Percentiles rank a stretch among this genome's conserved stretches.
Evolutionary conservation across 2,888 invertebrate genomes (phyloP).

Genomic region (Polia nebulosa): DNA sequence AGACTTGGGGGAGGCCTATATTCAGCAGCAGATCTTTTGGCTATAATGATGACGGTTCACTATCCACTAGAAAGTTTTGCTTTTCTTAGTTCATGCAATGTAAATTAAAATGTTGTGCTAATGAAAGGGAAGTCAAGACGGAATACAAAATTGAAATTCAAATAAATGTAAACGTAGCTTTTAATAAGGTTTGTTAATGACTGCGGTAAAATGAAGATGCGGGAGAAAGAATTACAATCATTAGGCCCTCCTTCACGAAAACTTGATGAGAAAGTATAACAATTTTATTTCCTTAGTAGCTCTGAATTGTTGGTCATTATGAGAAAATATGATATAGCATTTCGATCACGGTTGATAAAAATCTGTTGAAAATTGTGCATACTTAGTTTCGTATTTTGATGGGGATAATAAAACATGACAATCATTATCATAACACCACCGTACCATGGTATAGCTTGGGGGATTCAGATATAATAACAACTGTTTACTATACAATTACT

Average conservation of each 20-base stretch:
- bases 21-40: too few relatives aligned
- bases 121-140: not conserved
- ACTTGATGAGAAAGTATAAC: constrained; percentile 15
- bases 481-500: too few relatives aligned
- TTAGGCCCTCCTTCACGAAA: constrained; percentile 27
- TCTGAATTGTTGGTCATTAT: constrained; percentile 8
- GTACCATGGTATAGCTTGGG: too few relatives aligned
- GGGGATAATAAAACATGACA: not conserved
- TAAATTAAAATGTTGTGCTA: not conserved
- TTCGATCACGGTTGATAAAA: not conserved
- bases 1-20: too few relatives aligned
- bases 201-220: constrained; percentile 37
- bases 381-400: not conserved
- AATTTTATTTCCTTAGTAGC: constrained; percentile 2
- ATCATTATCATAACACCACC: not conserved
- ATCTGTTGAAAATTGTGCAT: not conserved
- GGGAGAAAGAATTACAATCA: constrained; percentile 44
- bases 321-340: not conserved
- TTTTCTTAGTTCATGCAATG: not conserved
- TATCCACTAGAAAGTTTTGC: too few relatives aligned
- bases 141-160: constrained; percentile 26
- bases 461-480: too few relatives aligned
- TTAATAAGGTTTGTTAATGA: constrained; percentile 35
- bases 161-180: constrained; percentile 8
- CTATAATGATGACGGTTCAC: too few relatives aligned